Evolutionary conservation across 1,140 invertebrate genomes (phyloP).

Genomic region (Aporrectodea caliginosa): DNA sequence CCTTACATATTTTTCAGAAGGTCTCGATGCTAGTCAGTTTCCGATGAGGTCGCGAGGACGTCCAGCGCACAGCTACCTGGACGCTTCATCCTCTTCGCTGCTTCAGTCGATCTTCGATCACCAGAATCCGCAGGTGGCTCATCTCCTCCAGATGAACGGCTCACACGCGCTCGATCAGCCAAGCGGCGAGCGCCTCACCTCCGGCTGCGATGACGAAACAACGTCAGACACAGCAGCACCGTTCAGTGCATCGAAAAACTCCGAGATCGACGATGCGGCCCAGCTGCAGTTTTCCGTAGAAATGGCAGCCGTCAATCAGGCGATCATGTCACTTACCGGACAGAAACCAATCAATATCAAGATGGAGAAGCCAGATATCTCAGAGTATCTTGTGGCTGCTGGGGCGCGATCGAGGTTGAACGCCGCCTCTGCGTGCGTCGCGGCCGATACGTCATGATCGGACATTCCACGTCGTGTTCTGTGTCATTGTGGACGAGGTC

Average conservation of each 20-base stretch:
- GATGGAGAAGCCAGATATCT: not conserved
- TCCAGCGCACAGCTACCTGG: constrained; percentile 9
- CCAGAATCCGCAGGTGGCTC: no score
- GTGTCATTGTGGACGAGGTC: not conserved
- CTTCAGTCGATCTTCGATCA: not conserved
- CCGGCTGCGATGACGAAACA: not conserved
- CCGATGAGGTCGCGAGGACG: constrained; percentile 6
- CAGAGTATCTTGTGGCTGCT: no score
- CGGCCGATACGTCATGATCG: not conserved
- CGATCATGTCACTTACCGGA: constrained; percentile 30
- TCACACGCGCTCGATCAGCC: not conserved
- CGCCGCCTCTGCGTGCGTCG: no score
- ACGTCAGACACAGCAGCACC: no score
- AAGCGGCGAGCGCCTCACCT: not conserved
- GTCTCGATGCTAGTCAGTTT: constrained; percentile 16
- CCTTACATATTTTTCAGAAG: constrained; percentile 16
- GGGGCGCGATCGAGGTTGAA: not conserved
- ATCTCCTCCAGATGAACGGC: no score
- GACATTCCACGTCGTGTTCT: not conserved
- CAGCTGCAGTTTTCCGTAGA: constrained; percentile 32
- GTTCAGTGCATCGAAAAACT: not conserved
- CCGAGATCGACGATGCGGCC: constrained; percentile 14
- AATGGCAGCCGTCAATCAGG: constrained; percentile 33
- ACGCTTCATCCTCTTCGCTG: not conserved
- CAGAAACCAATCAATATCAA: constrained; percentile 26